phyloP scores from a whole-genome alignment of 2,113 vertebrate genomes.

The Tenrec ecaudatus region DNA sequence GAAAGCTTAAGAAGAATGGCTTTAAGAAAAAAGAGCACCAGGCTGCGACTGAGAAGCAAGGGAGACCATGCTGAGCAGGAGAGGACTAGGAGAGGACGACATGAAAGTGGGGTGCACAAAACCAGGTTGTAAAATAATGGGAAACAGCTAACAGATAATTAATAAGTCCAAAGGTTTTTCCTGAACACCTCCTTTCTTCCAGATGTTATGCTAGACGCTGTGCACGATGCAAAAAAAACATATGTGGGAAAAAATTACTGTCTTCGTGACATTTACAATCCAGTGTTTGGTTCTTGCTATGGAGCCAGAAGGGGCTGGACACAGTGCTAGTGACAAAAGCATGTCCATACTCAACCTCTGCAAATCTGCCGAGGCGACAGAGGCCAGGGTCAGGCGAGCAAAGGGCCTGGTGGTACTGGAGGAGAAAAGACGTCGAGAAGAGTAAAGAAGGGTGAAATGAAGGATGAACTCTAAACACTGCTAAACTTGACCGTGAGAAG shows the following conservation, averaged over 20 bases:
- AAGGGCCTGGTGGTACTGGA: neutral
- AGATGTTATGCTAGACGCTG: neutral
- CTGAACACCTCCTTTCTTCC: neutral
- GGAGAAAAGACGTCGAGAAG: neutral
- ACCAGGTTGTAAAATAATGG: slow-evolving; percentile 17
- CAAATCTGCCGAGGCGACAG: neutral
- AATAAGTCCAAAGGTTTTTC: slow-evolving; percentile 6
- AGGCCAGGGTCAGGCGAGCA: neutral
- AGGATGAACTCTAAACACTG: slow-evolving; percentile 4
- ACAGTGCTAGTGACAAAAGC: neutral
- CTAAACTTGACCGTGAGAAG: slow-evolving; percentile 47
- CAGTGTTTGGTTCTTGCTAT: neutral
- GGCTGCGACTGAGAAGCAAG: neutral
- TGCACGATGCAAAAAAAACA: neutral
- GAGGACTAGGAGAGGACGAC: neutral
- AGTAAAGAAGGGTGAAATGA: slow-evolving; percentile 8
- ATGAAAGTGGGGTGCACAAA: slow-evolving; percentile 1
- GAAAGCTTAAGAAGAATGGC: neutral
- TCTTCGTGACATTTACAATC: neutral
- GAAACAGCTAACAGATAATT: neutral
- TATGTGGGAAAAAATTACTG: neutral
- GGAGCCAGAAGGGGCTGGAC: neutral
- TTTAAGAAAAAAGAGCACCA: neutral
- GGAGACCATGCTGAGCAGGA: neutral
- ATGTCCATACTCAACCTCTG: neutral